A percentile compares a stretch with the other conserved stretches of the same genome.
Evolutionary conservation across 2,888 invertebrate species (phyloP).

Genomic region (Tinea pellionella): DNA sequence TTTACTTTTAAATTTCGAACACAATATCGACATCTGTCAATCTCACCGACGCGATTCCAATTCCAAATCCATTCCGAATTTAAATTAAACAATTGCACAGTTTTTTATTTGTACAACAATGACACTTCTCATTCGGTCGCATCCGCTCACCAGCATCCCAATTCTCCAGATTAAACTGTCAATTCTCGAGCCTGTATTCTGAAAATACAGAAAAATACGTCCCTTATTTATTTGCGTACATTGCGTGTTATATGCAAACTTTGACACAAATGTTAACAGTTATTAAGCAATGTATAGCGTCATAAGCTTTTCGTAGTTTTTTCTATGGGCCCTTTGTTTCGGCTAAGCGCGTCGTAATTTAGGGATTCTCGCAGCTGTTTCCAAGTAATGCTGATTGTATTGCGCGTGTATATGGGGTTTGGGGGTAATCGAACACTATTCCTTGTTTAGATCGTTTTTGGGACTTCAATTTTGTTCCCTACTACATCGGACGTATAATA

Average conservation of each 20-base stretch:
- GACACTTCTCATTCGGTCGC: conserved; percentile 9
- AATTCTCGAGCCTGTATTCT: conserved; percentile 38
- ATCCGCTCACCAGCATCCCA: conserved; percentile 20
- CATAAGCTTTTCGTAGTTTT: background rate
- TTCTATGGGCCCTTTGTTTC: conserved; percentile 38
- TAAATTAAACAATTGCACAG: conserved; percentile 12
- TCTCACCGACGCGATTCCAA: background rate
- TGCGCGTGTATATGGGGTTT: conserved; percentile 27
- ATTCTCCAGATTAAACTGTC: conserved; percentile 57
- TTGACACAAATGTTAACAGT: background rate
- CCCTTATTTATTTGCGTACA: background rate
- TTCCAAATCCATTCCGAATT: conserved; percentile 12
- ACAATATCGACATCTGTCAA: conserved; percentile 8
- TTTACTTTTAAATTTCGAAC: background rate
- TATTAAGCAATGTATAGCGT: background rate
- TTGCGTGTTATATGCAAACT: background rate
- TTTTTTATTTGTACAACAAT: conserved; percentile 8
- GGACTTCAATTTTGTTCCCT: background rate
- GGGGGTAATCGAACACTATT: conserved; percentile 40
- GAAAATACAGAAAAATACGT: background rate
- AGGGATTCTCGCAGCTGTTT: conserved; percentile 56
- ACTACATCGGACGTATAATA: background rate
- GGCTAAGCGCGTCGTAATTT: conserved; percentile 53
- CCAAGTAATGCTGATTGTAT: conserved; percentile 65
- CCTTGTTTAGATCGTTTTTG: conserved; percentile 26